Base-by-base conservation (phyloP, 2,797 vertebrate genomes). In the Gallirallus australis region DNA sequence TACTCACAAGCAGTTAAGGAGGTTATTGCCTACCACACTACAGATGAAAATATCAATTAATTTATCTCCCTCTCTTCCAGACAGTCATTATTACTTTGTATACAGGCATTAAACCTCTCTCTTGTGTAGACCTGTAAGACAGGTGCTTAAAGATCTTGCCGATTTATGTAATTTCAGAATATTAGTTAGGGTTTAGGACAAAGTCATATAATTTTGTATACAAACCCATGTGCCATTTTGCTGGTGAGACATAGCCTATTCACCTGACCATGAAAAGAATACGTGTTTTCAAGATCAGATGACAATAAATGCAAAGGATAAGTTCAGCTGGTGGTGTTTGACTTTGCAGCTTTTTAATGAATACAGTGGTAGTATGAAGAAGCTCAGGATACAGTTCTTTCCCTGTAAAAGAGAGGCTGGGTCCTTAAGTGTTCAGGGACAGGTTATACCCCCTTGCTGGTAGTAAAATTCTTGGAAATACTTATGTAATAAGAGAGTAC, bases 391-490 rank as follows among this genome's bases (percentile, higher is more conserved):
- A 15, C 9, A 33, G 39, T 28, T 94, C 21, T 73, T 87, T 47
- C 12, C 31, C 75, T 31, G 28, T 52, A 71, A 84, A 88, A 72
- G 52, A 61, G 37, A 91, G 68, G 10, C 15, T 13, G 21, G 23
- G 18, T 68, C 59, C 50, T 84, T 78, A 73, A 75, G 65, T 71
- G 23, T 60, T 86, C 5, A 68, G 56, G 50, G 53, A 4, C 42
- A 87, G 23, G 17, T 84, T 70, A 39, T 86, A 53, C 6, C 25
- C 78, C 27, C 82, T 84, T 60, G 35, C 40, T 75, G 39, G 40
- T 27, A 89, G n/a, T 85, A 95, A 94, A 96, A 90, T 66, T 82
- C 33, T 89, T 89, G 78, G 50, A 92, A 92, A 89, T 85, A 50
- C 75, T 92, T 84, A 15, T 7, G 45, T n/a, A 87, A 33, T 75